Conservation (phyloP, 2,888 invertebrate species). For the Pherbina coryleti region DNA sequence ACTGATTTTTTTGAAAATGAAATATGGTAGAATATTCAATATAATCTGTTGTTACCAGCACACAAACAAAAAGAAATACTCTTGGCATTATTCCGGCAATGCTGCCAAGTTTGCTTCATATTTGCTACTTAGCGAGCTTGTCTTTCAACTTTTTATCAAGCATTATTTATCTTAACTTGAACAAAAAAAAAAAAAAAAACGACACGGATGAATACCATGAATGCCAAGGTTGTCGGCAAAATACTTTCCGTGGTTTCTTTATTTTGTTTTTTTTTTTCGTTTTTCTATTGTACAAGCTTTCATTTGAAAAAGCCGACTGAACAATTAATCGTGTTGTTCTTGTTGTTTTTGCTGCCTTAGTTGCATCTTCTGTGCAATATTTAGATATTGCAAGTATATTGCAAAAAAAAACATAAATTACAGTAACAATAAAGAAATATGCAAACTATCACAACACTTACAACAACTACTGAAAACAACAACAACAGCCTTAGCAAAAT, state of each 20-base stretch:
- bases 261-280: not conserved
- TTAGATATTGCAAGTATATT: not conserved
- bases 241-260: not conserved
- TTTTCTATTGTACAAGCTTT: not conserved
- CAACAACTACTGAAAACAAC: not conserved
- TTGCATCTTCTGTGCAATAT: not conserved
- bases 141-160: not conserved
- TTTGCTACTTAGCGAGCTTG: not conserved
- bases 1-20: too few relatives aligned
- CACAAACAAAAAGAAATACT: not conserved
- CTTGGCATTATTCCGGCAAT: not conserved
- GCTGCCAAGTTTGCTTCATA: not conserved
- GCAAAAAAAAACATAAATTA: not conserved
- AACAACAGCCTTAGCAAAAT: not conserved
- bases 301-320: slow-evolving; percentile 14
- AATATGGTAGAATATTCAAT: too few relatives aligned
- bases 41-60: too few relatives aligned
- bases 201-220: not conserved
- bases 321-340: slow-evolving; percentile 14
- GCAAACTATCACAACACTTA: slow-evolving; percentile 22
- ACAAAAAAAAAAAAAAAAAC: not conserved
- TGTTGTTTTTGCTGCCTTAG: not conserved
- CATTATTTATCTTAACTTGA: not conserved
- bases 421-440: slow-evolving; percentile 18
- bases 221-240: slow-evolving; percentile 18